Evolutionary conservation across 2,113 vertebrate genomes (phyloP).

Genomic region (Orcinus orca): DNA sequence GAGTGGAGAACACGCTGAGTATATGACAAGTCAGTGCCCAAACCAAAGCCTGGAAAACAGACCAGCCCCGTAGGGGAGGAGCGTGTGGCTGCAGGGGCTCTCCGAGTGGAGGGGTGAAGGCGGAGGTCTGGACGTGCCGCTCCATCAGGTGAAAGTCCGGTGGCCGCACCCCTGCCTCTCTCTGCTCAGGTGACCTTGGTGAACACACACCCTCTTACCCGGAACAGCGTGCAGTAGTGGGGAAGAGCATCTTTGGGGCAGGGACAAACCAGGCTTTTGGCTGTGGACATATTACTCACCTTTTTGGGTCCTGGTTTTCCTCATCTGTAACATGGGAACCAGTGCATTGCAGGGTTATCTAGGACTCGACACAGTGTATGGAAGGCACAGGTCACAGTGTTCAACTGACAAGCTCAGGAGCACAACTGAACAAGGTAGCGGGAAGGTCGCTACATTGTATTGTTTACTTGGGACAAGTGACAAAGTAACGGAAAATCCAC

Average conservation of each 20-base stretch:
- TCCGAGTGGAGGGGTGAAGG: rapidly evolving
- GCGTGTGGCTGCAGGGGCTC: neutral
- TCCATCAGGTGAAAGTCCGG: rapidly evolving
- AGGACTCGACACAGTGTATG: neutral
- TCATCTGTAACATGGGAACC: rapidly evolving
- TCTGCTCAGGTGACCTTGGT: rapidly evolving
- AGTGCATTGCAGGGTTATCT: rapidly evolving
- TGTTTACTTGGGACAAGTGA: too few relatives aligned
- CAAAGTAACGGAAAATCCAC: neutral
- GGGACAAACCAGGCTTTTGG: neutral
- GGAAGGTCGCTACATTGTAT: rapidly evolving
- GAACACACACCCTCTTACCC: neutral
- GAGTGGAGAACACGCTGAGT: neutral
- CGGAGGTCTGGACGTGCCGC: too few relatives aligned
- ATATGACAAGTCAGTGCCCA: neutral
- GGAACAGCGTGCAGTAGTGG: too few relatives aligned
- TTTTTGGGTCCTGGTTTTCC: neutral
- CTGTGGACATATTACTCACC: neutral
- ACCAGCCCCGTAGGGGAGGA: too few relatives aligned
- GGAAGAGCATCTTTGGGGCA: rapidly evolving
- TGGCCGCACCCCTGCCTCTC: neutral
- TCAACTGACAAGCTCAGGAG: rapidly evolving
- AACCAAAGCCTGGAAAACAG: neutral
- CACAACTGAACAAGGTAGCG: rapidly evolving
- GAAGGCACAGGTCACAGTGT: rapidly evolving